Evolutionary conservation across 2,797 vertebrate genomes (phyloP), one percentile per base, ranked within the genome.

Genomic region (Bucorvus abyssinicus): DNA sequence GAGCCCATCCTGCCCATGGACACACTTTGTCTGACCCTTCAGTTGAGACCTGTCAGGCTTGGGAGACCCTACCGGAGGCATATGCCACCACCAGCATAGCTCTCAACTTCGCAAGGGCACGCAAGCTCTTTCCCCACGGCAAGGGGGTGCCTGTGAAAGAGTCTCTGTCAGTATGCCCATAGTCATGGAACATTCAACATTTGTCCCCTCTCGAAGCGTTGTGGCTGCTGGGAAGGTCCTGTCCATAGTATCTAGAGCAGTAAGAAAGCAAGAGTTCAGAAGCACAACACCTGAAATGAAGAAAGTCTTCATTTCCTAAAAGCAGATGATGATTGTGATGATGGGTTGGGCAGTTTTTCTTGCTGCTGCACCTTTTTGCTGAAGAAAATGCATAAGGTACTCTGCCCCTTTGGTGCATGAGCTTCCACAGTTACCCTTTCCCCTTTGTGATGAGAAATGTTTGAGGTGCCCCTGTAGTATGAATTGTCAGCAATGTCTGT

Each of bases 161-260:
- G n/a, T 40, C 74, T 52, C 42, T 50, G 19, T 56, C 20, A 21
- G 21, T 32, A 7, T 3, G 12, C 20, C 34, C 3, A 0, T 22
- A 16, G 38, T 19, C 24, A 7, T 8, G n/a, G 36, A 56, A 20
- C 21, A 7, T 22, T 36, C 23, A 7, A 5, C 8, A 1, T 16
- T 36, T 60, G 45, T 60, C 27, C 1, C 27, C 1, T 0, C 26
- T 60, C 56, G 18, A 20, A 47, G 29, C 6, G 0, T 6, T 52
- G 30, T n/a, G 29, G 17, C 47, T 74, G 52, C 61, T 45, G 69
- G 30, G 24, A 70, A 44, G 24, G 7, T 61, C 30, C 38, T 60
- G 76, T 26, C n/a, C 0, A 0, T 42, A 7, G 26, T 7, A 7
- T 42, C 40, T 14, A n/a, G 29, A 55, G 26, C 42, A 52, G 61